A percentile compares a stretch with the other conserved stretches of the same genome.
Conservation (phyloP, 2,888 invertebrate species). For the Papilio gigon region DNA sequence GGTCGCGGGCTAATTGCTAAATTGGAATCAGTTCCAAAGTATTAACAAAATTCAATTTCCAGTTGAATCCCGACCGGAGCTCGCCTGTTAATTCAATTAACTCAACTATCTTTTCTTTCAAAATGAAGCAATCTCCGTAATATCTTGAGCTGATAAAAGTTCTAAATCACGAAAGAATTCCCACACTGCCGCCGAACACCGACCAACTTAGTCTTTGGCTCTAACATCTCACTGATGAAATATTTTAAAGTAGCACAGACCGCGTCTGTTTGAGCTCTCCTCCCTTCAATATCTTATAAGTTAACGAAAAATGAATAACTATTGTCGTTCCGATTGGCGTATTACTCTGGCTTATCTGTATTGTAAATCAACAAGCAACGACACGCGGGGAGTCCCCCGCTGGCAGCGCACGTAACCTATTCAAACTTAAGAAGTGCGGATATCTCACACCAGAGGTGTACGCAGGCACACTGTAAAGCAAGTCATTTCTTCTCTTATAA, state of each 20-base stretch:
- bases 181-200: background rate
- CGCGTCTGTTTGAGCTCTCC: too few relatives aligned
- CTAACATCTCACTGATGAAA: background rate
- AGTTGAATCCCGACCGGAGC: background rate
- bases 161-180: slow-evolving; percentile 4
- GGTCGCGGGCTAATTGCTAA: slow-evolving; percentile 1
- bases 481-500: background rate
- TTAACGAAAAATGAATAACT: too few relatives aligned
- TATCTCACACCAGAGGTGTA: background rate
- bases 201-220: background rate
- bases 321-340: too few relatives aligned
- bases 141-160: slow-evolving; percentile 6
- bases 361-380: too few relatives aligned
- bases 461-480: background rate
- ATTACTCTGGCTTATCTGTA: too few relatives aligned
- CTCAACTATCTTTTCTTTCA: slow-evolving; percentile 17
- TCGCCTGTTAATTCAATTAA: background rate
- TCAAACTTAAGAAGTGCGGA: too few relatives aligned
- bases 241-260: background rate
- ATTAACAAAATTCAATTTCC: slow-evolving; percentile 19
- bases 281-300: too few relatives aligned
- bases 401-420: too few relatives aligned
- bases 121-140: slow-evolving; percentile 15
- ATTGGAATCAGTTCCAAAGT: slow-evolving; percentile 18
- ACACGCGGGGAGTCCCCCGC: too few relatives aligned